Percentiles rank a stretch among this genome's conserved stretches.
phyloP scores from a whole-genome alignment of 2,888 invertebrate genomes.

The Amphiduros pacificus region DNA sequence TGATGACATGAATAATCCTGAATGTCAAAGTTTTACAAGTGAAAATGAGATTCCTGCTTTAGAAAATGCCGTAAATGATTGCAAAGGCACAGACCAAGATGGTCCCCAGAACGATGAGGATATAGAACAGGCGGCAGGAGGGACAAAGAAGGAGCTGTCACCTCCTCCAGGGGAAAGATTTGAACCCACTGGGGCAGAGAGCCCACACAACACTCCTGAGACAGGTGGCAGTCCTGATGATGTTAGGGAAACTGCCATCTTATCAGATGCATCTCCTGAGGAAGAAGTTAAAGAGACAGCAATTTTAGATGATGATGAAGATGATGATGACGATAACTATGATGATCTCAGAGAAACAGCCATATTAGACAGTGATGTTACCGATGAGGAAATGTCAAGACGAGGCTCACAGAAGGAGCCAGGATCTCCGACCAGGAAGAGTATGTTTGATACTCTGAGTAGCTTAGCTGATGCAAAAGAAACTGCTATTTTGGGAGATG shows the following conservation, averaged over 20 bases:
- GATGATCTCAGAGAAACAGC: conserved; percentile 14
- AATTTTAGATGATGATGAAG: conserved; percentile 3
- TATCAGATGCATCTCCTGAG: conserved; percentile 1
- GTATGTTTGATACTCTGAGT: not conserved
- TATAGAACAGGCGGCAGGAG: not conserved
- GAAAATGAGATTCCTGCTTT: not conserved
- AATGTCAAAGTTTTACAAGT: not conserved
- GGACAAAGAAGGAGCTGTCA: not conserved
- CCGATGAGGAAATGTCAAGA: not conserved
- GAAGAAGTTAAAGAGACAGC: conserved; percentile 5
- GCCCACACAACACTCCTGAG: no score
- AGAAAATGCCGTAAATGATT: not conserved
- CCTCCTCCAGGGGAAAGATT: not conserved
- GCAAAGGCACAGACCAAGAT: not conserved
- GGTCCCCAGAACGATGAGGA: not conserved
- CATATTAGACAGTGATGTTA: conserved; percentile 8
- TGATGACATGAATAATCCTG: conserved; percentile 1
- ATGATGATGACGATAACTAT: conserved; percentile 3
- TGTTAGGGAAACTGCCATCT: conserved; percentile 16
- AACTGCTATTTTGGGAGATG: conserved; percentile 14
- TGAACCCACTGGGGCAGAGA: no score
- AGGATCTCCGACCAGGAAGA: not conserved
- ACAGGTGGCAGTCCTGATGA: conserved; percentile 3
- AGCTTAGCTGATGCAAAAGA: conserved; percentile 19
- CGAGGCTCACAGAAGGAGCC: not conserved